These are phyloP conservation scores for Anomalospiza imberbis DNA, from an alignment of 2,797 vertebrate genomes.

Conservation along the genomic window DNA sequence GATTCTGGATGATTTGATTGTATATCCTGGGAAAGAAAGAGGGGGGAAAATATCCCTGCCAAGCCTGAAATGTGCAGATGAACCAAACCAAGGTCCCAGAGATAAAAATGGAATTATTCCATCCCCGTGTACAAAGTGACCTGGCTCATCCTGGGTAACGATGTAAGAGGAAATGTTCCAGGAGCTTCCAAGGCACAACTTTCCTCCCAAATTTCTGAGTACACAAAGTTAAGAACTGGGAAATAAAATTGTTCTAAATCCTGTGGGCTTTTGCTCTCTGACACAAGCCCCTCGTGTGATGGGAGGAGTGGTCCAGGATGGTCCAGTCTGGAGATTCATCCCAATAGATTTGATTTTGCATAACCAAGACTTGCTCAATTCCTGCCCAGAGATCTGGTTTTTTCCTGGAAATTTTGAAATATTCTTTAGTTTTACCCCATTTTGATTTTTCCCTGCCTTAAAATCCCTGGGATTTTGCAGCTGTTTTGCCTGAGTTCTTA, in stretches of 20 bases:
- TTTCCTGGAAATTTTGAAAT: background rate
- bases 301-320: background rate
- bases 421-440: background rate
- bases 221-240: background rate
- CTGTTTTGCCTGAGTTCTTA: background rate
- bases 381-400: background rate
- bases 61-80: background rate
- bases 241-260: background rate
- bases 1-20: background rate
- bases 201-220: background rate
- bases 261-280: background rate
- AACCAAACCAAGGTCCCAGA: background rate
- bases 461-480: background rate
- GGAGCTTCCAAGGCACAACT: background rate
- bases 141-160: background rate
- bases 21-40: background rate
- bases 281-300: accelerated
- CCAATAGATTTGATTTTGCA: background rate
- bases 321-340: background rate
- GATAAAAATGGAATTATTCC: background rate
- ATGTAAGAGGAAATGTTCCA: background rate
- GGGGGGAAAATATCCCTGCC: background rate
- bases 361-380: background rate
- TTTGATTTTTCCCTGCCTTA: background rate
- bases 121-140: background rate